Base-by-base conservation (phyloP, 2,888 invertebrate genomes). In the Drosophila aldrichi region DNA sequence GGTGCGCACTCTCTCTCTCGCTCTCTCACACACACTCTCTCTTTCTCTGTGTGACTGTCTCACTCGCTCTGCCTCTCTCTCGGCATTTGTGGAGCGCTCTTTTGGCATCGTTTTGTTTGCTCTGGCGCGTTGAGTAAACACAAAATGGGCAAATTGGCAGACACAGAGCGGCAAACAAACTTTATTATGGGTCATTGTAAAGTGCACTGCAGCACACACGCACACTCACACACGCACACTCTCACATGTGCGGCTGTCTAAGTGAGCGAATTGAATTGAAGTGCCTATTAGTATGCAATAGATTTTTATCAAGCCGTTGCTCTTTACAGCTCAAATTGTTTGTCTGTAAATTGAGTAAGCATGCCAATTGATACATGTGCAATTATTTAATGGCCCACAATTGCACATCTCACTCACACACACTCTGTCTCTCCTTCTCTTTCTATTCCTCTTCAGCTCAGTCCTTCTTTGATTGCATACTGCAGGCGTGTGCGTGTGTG, bases 141-240 rank as follows among this genome's bases (percentile, higher is more conserved):
- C 70, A 76, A 77, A 83, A 82, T 75, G 70, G 67, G 58, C 76
- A 84, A 82, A 84, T 83, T 84, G 82, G 75, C 83, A 84, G 82
- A 76, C 79, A 79, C 73, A 81, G 79, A 83, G 76, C 74, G 77
- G 69, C 81, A 81, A 82, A 79, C 79, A 86, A 82, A 85, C 81
- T 86, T 82, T 85, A 82, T 86, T 85, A 81, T 77, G 83, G 79
- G 81, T 82, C 83, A 84, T 82, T 81, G 84, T 81, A 81, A 80
- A 80, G 80, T 80, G 80, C 81, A 77, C 16, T 59, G 73, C 40
- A 64, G 59, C 52, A 57, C 36, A 60, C 56, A 54, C 63, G 71
- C 43, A 34, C 57, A 56, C 48, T n/a, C n/a, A 49, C 52, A 51
- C 51, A 51, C 68, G 44, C n/a, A 12, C 18, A 52, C 41, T 22